Base-by-base conservation (phyloP, 2,797 vertebrate species). In the Xiphorhynchus erythropygius region DNA sequence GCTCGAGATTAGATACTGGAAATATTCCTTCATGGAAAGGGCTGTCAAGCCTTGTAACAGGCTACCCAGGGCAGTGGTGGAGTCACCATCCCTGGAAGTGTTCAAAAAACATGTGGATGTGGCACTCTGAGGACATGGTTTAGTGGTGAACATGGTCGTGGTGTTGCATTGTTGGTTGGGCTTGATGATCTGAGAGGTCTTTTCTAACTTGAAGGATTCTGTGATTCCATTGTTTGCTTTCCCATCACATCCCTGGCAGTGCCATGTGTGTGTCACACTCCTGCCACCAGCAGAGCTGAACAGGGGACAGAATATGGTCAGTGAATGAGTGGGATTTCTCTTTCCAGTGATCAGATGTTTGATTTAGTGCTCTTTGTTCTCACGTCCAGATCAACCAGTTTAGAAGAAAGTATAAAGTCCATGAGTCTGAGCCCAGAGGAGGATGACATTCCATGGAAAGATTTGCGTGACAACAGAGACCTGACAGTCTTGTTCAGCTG, bases 391-490 rank as follows among this genome's bases (percentile, higher is more conserved):
- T 98, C 98, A 70, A 97, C 98, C 87, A 99, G 98, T 96, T 98
- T 99, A 97, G 99, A 99, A 97, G 99, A 99, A 96, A 99, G 98
- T 88, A 98, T 99, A 96, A 99, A 99, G 97, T 98, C 99, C 94
- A 99, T 99, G 99, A 98, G 98, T 96, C 96, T 99, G 94, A 99
- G 96, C 96, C 98, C 99, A n/a, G 99, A 99, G 94, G 99, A 99
- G 89, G 99, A 99, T 27, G 99, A 99, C 97, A 99, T 99, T 98
- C 99, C 99, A 4, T 99, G 99, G 99, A 98, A 99, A 53, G 98
- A 96, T 46, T 95, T 99, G 95, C 98, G 98, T 93, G 99, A 99
- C 97, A 99, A 99, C 97, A 97, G 99, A 93, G 99, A 99, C 96
- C 98, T 99, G n/a, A 99, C 98, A 1, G 99, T 99, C 76, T 98